Conservation (phyloP, 2,888 invertebrate species). For the Seira musarum region DNA sequence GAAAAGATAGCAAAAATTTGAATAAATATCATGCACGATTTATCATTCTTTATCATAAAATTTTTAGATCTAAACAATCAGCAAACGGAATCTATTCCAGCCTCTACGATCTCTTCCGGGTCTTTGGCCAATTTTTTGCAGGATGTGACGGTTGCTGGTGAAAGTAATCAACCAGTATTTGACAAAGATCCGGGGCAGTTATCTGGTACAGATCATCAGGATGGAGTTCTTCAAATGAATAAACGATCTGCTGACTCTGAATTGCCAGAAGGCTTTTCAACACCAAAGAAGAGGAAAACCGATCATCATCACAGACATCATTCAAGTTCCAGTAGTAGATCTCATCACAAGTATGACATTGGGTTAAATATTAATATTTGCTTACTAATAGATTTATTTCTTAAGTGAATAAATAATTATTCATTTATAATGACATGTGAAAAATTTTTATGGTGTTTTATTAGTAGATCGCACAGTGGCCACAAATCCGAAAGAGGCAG, state of each 20-base stretch:
- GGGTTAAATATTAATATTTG: too few species aligned
- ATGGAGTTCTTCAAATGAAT: conserved; percentile 14
- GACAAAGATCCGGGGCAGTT: conserved; percentile 20
- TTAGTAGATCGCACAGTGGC: conserved; percentile 27
- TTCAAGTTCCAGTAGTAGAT: conserved; percentile 51
- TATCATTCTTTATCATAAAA: too few species aligned
- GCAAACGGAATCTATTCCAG: conserved; percentile 23
- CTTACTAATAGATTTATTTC: too few species aligned
- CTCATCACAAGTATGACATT: conserved; percentile 47
- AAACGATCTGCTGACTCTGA: conserved; percentile 52
- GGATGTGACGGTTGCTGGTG: conserved; percentile 39
- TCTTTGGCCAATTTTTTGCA: conserved; percentile 48
- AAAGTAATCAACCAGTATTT: conserved; percentile 29
- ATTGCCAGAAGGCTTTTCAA: conserved; percentile 45
- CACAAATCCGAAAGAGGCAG: conserved; percentile 33
- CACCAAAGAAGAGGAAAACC: conserved; percentile 47
- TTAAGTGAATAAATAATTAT: not conserved
- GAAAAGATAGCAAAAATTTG: not conserved
- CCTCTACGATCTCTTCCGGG: conserved; percentile 46
- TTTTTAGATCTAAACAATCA: conserved; percentile 29
- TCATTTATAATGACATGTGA: not conserved
- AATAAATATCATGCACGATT: not conserved
- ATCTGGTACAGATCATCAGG: conserved; percentile 26
- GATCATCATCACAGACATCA: conserved; percentile 50
- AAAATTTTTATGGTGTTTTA: not conserved